Conservation (phyloP, 2,113 vertebrate genomes). For the Calidris pygmaea region DNA sequence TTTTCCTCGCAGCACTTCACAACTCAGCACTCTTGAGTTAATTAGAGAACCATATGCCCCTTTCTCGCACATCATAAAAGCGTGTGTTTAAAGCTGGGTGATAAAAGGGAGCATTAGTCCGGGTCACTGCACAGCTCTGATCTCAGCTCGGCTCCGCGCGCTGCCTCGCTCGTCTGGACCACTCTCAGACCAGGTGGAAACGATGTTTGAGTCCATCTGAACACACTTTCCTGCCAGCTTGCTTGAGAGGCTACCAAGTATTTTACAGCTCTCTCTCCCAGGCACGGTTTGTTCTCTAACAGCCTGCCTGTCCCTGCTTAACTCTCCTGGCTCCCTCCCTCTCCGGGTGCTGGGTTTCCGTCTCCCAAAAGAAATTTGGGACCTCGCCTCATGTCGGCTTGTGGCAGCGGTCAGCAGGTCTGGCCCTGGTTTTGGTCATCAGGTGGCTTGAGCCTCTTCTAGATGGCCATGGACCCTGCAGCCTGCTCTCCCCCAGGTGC, state of each 20-base stretch:
- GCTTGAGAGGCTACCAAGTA: slow-evolving; percentile 20
- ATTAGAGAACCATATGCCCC: slow-evolving; percentile 62
- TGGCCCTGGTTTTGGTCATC: not conserved
- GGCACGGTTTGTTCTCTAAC: slow-evolving; percentile 15
- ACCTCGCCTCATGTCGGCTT: not conserved
- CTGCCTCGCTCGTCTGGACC: not conserved
- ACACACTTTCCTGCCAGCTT: slow-evolving; percentile 18
- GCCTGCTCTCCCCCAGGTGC: not conserved
- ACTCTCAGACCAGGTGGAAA: slow-evolving; percentile 43
- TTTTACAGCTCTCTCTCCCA: slow-evolving; percentile 29
- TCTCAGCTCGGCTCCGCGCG: not conserved
- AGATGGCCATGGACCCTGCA: not conserved
- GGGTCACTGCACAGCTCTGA: slow-evolving; percentile 14
- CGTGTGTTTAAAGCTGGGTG: slow-evolving; percentile 1
- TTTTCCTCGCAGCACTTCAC: slow-evolving; percentile 38
- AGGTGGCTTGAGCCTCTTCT: not conserved
- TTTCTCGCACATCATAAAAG: slow-evolving; percentile 61
- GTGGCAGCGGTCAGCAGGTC: not conserved
- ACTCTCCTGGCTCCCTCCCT: not conserved
- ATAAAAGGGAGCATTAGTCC: slow-evolving; percentile 47
- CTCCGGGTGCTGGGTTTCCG: not conserved
- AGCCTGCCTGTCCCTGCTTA: not conserved
- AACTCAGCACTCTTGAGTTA: slow-evolving; percentile 52
- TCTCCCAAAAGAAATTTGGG: not conserved
- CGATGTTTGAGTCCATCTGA: slow-evolving; percentile 12